These are phyloP conservation scores for Sphaerophoria rueppellii DNA, from an alignment of 2,888 invertebrate genomes.

Conservation along the genomic window DNA sequence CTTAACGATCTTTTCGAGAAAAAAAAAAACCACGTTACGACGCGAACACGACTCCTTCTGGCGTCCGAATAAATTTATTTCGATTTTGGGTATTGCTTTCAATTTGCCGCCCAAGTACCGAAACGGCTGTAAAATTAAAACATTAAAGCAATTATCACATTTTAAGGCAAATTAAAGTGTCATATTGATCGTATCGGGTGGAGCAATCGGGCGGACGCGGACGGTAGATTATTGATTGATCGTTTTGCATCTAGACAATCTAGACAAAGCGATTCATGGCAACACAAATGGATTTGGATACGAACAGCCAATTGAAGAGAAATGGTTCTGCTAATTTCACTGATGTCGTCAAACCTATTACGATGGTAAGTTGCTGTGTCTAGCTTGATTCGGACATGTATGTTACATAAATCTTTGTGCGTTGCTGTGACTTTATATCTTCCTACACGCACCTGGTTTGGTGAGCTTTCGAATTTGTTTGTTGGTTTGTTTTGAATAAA, in stretches of 20 bases:
- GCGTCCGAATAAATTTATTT: slow-evolving; percentile 1
- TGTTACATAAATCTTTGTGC: slow-evolving; percentile 9
- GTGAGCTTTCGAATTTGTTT: slow-evolving; percentile 30
- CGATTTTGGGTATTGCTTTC: neutral
- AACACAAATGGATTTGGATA: slow-evolving; percentile 24
- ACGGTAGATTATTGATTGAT: neutral
- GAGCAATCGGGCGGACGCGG: too few species aligned
- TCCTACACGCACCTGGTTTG: slow-evolving; percentile 1
- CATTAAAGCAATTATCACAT: slow-evolving; percentile 42
- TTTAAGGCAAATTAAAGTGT: slow-evolving; percentile 13
- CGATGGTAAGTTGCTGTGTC: slow-evolving; percentile 39
- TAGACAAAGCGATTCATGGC: slow-evolving; percentile 13
- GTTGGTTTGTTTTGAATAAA: neutral
- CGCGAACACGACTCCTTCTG: neutral
- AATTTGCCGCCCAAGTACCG: neutral
- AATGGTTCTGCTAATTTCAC: slow-evolving; percentile 30
- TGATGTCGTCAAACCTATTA: neutral
- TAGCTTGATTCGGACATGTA: neutral
- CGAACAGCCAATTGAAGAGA: slow-evolving; percentile 19
- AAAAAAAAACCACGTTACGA: neutral
- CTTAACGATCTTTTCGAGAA: slow-evolving; percentile 32
- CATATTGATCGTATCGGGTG: slow-evolving; percentile 8
- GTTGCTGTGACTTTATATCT: neutral
- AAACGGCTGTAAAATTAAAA: neutral
- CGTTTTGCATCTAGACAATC: neutral